phyloP scores from a whole-genome alignment of 2,797 vertebrate genomes.

The Peromyscus melanophrys region DNA sequence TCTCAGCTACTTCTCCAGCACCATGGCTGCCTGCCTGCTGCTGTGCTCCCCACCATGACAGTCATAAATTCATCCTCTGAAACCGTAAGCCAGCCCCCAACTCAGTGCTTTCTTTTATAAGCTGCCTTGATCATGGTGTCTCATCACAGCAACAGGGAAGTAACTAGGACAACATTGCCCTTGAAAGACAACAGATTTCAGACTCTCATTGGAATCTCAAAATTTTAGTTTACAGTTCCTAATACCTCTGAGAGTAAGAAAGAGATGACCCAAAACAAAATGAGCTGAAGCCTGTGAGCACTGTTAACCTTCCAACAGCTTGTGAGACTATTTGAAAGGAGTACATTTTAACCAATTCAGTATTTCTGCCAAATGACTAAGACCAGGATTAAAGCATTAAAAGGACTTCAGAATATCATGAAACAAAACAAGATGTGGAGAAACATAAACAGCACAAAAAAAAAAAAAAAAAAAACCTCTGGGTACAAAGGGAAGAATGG shows the following conservation, averaged over 20 bases:
- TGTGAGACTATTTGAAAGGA: slow-evolving; percentile 25
- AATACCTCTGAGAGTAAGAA: slow-evolving; percentile 35
- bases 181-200: slow-evolving; percentile 46
- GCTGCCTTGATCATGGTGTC: not conserved
- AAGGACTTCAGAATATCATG: slow-evolving; percentile 55
- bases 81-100: not conserved
- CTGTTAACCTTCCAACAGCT: not conserved
- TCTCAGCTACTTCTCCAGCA: not conserved
- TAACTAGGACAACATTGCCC: not conserved
- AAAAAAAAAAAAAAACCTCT: no score
- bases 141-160: not conserved
- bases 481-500: not conserved
- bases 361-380: slow-evolving; percentile 51
- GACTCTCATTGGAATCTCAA: not conserved
- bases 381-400: slow-evolving; percentile 54
- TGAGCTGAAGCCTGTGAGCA: not conserved
- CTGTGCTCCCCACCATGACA: not conserved
- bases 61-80: not conserved
- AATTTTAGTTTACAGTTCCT: not conserved
- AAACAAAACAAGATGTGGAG: slow-evolving; percentile 19
- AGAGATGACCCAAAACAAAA: slow-evolving; percentile 27
- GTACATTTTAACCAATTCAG: slow-evolving; percentile 39
- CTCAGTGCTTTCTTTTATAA: not conserved
- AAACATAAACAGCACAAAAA: not conserved
- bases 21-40: not conserved